phyloP scores from a whole-genome alignment of 1,140 invertebrate genomes.

The Orchesella cincta region DNA sequence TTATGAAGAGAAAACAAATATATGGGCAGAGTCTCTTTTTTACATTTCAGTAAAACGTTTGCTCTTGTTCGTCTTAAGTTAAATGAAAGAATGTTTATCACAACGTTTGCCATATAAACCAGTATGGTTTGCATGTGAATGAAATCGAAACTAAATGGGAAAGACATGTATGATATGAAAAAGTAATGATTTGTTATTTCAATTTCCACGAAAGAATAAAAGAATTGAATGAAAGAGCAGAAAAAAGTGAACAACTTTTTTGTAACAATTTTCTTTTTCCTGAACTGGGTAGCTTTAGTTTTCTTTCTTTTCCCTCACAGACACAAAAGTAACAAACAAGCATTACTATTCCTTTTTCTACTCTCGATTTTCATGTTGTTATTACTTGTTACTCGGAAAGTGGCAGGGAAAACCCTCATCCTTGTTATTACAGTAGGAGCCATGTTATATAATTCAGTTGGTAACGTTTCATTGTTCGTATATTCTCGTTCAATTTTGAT shows the following conservation, averaged over 20 bases:
- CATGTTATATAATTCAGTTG: conserved; percentile 25
- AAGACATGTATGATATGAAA: conserved; percentile 18
- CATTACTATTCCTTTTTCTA: neutral
- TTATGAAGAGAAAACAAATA: too few species aligned
- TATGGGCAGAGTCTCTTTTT: too few species aligned
- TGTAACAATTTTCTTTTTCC: neutral
- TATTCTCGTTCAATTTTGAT: neutral
- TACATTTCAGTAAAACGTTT: too few species aligned
- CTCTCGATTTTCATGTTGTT: neutral
- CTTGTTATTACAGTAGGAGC: neutral
- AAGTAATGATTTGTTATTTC: conserved; percentile 12
- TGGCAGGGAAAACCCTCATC: neutral
- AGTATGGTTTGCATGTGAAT: too few species aligned
- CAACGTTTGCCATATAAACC: too few species aligned
- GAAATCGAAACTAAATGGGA: conserved; percentile 5
- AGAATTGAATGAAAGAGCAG: neutral
- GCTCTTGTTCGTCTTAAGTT: too few species aligned
- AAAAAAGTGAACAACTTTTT: conserved; percentile 1
- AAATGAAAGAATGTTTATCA: too few species aligned
- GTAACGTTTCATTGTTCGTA: neutral
- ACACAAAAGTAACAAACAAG: neutral
- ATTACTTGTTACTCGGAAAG: conserved; percentile 18
- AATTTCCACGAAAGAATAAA: neutral
- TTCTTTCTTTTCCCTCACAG: neutral
- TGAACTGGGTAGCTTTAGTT: neutral